Evolutionary conservation across 2,797 vertebrate genomes (phyloP).

Genomic region (Enteromius paludinosus): DNA sequence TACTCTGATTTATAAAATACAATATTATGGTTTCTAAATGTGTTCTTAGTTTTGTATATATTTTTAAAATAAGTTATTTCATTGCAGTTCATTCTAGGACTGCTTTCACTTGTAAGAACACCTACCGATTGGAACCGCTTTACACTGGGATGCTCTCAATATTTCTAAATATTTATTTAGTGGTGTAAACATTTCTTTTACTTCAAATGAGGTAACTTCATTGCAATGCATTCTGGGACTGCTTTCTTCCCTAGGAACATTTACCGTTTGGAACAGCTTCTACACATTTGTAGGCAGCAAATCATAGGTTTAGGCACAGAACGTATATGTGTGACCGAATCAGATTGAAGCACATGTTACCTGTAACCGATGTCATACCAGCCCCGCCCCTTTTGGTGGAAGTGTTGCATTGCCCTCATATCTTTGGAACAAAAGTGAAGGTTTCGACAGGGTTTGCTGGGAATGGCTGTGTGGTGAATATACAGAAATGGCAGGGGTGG

Average conservation of each 20-base stretch:
- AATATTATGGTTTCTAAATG: neutral
- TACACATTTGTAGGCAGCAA: neutral
- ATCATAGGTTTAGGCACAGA: neutral
- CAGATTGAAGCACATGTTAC: conserved; percentile 61
- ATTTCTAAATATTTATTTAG: neutral
- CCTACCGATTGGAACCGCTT: neutral
- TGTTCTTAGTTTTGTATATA: neutral
- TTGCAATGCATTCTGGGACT: neutral
- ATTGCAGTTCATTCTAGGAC: neutral
- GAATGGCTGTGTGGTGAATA: conserved; percentile 86
- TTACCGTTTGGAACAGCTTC: neutral
- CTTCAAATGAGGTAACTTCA: neutral
- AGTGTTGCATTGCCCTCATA: conserved; percentile 87
- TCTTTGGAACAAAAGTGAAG: conserved; percentile 75
- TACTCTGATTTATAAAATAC: neutral
- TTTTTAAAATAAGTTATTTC: neutral
- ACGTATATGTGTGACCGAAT: neutral
- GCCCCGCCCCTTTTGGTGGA: conserved; percentile 81
- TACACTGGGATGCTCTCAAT: neutral
- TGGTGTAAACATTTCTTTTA: neutral
- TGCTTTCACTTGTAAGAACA: neutral
- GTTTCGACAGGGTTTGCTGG: conserved; percentile 74
- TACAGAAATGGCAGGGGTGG: conserved; percentile 82
- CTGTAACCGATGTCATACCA: conserved; percentile 92
- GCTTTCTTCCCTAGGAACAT: neutral